Evolutionary conservation across 2,888 invertebrate genomes (phyloP), one percentile per base, ranked within the genome.

Genomic region (Dicycla oo): DNA sequence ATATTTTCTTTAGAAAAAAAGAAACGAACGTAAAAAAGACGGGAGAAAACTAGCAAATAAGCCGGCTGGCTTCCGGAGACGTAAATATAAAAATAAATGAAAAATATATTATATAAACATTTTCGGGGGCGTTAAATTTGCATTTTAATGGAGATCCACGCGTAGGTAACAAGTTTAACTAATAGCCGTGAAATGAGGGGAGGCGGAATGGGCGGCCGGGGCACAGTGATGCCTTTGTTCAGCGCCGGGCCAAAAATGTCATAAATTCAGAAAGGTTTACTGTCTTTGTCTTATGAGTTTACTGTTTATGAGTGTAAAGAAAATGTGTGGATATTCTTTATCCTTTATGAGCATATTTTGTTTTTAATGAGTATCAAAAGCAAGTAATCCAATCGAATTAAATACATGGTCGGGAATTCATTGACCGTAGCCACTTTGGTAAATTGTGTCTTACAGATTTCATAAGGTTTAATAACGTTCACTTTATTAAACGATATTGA

Each of bases 131-230:
- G 82, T 91, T 86, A 89, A 94, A 96, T 96, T 96, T 95, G 94
- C 96, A 96, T 96, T 96, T 96, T 94, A 95, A 96, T 96, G 92
- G 95, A 93, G 93, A 94, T 91, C 89, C 93, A 92, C 93, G 94
- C 92, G 94, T 91, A 90, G 90, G 94, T 96, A 96, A 96, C 95
- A 95, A 95, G 94, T 94, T 94, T 92, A 92, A 93, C 94, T 94
- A 95, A 95, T 94, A 91, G 91, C 91, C 94, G 94, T 95, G 94
- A 94, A 95, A 95, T 94, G 91, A 94, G 94, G 92, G 91, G 89
- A 89, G 88, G 86, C 73, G 82, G 82, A 75, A 81, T 81, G 84
- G 85, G 86, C 82, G 85, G 84, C 84, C 79, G 69, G 80, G 68
- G 78, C 72, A 71, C 73, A 72, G 81, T 69, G 80, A 66, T 66